Conservation (phyloP, 2,888 invertebrate genomes). For the Rhyacophila evoluta region DNA sequence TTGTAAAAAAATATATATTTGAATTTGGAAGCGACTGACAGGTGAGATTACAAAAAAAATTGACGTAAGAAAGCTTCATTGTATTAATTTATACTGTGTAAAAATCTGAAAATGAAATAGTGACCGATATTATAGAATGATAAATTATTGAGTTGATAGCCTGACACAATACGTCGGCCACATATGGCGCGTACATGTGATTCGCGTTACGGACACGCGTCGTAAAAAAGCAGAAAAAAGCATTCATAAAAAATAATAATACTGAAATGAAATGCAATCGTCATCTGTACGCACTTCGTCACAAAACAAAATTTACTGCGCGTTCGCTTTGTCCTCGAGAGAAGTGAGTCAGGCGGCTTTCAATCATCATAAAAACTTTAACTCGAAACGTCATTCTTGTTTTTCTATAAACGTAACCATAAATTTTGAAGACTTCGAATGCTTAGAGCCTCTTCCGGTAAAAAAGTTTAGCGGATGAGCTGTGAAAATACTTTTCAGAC, state of each 20-base stretch:
- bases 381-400: slow-evolving; percentile 35
- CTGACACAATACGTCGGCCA: not conserved
- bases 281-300: slow-evolving; percentile 8
- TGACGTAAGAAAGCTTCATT: too few species aligned
- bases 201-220: not conserved
- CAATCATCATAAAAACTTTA: slow-evolving; percentile 45
- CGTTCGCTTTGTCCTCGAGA: not conserved
- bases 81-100: too few species aligned
- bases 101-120: too few species aligned
- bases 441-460: slow-evolving; percentile 28
- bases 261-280: slow-evolving; percentile 20
- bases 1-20: too few species aligned
- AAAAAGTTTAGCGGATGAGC: slow-evolving; percentile 13
- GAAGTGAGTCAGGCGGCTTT: slow-evolving; percentile 26
- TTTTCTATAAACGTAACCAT: slow-evolving; percentile 36
- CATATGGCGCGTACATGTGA: not conserved
- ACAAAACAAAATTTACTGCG: slow-evolving; percentile 1
- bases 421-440: slow-evolving; percentile 43
- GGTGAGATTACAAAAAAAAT: too few species aligned
- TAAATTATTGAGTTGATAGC: too few species aligned
- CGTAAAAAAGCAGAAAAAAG: not conserved
- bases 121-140: too few species aligned
- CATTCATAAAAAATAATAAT: not conserved
- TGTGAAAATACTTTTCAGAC: not conserved
- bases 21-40: too few species aligned